These are phyloP conservation scores for Morinoia aosen DNA, from an alignment of 2,888 invertebrate species.

Conservation along the genomic window DNA sequence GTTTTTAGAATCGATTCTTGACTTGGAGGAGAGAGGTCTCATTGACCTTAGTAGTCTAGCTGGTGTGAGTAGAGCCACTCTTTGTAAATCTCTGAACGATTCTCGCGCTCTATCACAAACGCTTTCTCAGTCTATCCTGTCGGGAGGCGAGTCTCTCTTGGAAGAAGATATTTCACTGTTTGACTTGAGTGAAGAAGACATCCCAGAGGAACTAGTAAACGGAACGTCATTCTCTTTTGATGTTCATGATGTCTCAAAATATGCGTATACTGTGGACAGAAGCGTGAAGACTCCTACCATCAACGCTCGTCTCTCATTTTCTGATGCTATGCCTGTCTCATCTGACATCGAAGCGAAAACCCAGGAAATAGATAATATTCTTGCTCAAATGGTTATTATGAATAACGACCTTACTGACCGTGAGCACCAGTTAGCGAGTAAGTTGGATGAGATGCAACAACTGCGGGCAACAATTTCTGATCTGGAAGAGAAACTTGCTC, in stretches of 20 bases:
- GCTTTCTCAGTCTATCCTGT: constrained; percentile 68
- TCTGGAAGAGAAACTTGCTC: background rate
- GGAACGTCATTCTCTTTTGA: background rate
- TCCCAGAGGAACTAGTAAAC: background rate
- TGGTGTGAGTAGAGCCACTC: constrained; percentile 66
- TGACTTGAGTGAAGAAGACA: background rate
- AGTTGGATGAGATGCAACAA: background rate
- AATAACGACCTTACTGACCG: constrained; percentile 8
- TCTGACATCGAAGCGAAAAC: background rate
- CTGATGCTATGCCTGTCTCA: background rate
- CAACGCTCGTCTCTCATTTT: background rate
- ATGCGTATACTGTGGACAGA: background rate
- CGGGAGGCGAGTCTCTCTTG: constrained; percentile 58
- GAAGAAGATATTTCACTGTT: constrained; percentile 23
- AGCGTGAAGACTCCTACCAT: background rate
- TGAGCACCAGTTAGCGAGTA: background rate
- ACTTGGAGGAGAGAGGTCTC: constrained; percentile 72
- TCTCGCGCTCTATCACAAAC: constrained; percentile 68
- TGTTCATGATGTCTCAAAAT: constrained; percentile 6
- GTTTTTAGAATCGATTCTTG: constrained; percentile 78
- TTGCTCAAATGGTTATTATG: background rate
- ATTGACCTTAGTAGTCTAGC: constrained; percentile 68
- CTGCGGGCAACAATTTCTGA: background rate
- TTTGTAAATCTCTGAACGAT: constrained; percentile 68
- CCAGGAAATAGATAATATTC: constrained; percentile 16